Evolutionary conservation across 1,140 invertebrate genomes (phyloP), one percentile per base, ranked within the genome.

Genomic region (Leucophenga varia): DNA sequence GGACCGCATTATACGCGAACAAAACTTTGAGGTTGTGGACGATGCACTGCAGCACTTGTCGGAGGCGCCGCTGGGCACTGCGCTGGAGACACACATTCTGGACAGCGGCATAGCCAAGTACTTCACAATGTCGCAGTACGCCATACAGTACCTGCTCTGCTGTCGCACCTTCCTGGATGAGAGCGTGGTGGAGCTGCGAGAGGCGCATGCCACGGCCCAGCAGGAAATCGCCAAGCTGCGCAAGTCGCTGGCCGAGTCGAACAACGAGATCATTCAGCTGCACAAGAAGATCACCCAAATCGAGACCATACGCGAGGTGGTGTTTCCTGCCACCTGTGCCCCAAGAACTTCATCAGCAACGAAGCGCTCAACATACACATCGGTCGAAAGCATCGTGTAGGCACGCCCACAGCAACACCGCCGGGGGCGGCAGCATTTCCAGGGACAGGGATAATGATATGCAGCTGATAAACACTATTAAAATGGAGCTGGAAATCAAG

Each of bases 401-500:
- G 47, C 10, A 50, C 63, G 2, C 56, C 59, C n/a, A n/a, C n/a
- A 34, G 32, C 8, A 31, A 30, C 12, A 35, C 48, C 4, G 25
- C 22, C 13, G 17, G 55, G 19, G 45, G 10, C 10, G 25, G 14
- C 3, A 54, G 6, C 16, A 16, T n/a, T n/a, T n/a, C n/a, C n/a
- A 46, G 42, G 32, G 57, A 57, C 2, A 55, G 52, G 14, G 63
- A 70, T n/a, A 75, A 61, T 16, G 72, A 75, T 37, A 22, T 61
- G 18, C 52, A 59, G 1, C 43, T 75, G n/a, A 75, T 75, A 6
- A 74, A 72, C 10, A 60, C 72, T 1, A 75, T 75, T 8, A 75
- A 75, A 42, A 61, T 75, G 50, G 72, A 75, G 30, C 54, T 75
- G 38, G 72, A 75, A 46, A 71, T 75, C 5, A 75, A 75, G 40